Evolutionary conservation across 2,113 vertebrate species (phyloP), one percentile per base, ranked within the genome.

Genomic region (Ornithorhynchus anatinus): DNA sequence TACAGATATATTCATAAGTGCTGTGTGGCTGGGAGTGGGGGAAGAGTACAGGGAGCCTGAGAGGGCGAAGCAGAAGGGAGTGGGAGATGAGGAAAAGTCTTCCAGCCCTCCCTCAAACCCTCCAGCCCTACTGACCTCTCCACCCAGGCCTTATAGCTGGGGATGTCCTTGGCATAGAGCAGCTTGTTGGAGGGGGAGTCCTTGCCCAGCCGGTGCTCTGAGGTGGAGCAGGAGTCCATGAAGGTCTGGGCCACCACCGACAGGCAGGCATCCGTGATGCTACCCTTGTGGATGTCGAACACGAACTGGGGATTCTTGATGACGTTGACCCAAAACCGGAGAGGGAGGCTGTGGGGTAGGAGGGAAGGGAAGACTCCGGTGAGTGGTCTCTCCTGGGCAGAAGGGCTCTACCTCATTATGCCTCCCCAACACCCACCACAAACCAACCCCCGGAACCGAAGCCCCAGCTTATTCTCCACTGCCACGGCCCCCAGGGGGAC

Each of bases 221-320:
- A 99, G 2, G 98, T 99, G 64, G 98, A 99, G 77, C 98, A 99
- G 3, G 98, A 99, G 25, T 99, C 98, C 98, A 99, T 99, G 85
- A 99, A 99, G 22, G 98, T 99, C 91, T 99, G 98, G 27, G 98
- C 98, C 62, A 99, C 98, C 1, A 99, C 97, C 0, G 97, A 99
- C 29, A 99, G 95, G 77, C 98, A 99, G 72, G 98, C 98, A 0
- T 99, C 98, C 0, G 98, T 99, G 91, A 99, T 99, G 92, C 98
- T 99, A 91, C 96, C 96, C 87, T 99, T 99, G 81, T 99, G 97
- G 89, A 99, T 99, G 88, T 99, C 98, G 5, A 99, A 99, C 22
- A 99, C 98, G 0, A 99, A 99, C 94, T 99, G 97, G 0, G 97
- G 98, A 89, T 99, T 99, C 88, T 99, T 99, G 90, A 99, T 99